Evolutionary conservation across 2,888 invertebrate genomes (phyloP), one percentile per base, ranked within the genome.

Genomic region (Pharmacophagus antenor): DNA sequence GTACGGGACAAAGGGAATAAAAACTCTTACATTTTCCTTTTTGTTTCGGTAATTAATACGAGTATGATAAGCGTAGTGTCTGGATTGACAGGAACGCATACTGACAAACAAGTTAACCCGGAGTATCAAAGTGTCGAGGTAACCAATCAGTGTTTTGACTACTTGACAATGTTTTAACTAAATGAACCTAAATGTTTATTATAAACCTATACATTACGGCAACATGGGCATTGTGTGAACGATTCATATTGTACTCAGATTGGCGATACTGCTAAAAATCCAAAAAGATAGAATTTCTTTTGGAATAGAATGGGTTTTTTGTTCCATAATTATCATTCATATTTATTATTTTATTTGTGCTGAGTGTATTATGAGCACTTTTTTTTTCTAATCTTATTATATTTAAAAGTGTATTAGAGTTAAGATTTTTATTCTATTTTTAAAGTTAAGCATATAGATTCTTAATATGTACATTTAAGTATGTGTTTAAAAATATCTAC

Each of bases 241-340:
- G 21, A 21, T 46, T 46, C 46, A 21, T 46, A 46, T 20, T 46
- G 46, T 46, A 46, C 20, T 46, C 18, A 42, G 22, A 53, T n/a
- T 53, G 18, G 22, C 41, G 22, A 41, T 41, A 41, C 22, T 20
- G 31, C 31, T 22, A 31, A 31, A 31, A 31, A 31, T 31, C 12
- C 31, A 12, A 10, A 31, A 31, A 12, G 31, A 10, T 31, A 31
- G 10, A 10, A 31, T 31, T 1, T 31, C 12, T 31, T 31, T 12
- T n/a, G n/a, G n/a, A n/a, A n/a, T n/a, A n/a, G n/a, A n/a, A n/a
- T n/a, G n/a, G n/a, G n/a, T n/a, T n/a, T n/a, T n/a, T n/a, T n/a
- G n/a, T n/a, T n/a, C n/a, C n/a, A n/a, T n/a, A n/a, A n/a, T n/a
- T n/a, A n/a, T n/a, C n/a, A n/a, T n/a, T n/a, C n/a, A n/a, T n/a